Evolutionary conservation across 2,797 vertebrate species (phyloP).

Genomic region (Pangasius larnaudii): DNA sequence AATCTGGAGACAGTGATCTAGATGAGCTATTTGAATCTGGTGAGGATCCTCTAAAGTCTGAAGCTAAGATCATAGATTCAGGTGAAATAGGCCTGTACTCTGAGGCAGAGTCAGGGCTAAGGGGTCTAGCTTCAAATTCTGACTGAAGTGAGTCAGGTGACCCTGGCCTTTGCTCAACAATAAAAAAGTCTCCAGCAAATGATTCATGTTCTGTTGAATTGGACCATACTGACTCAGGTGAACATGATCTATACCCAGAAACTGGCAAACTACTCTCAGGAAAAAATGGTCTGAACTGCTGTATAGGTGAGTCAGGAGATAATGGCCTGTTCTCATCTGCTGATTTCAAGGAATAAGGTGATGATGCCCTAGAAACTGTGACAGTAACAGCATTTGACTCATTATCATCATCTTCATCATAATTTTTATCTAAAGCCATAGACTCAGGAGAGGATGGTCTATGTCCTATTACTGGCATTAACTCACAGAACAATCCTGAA

Average conservation of each 20-base stretch:
- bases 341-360: slow-evolving; percentile 46
- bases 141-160: slow-evolving; percentile 32
- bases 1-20: slow-evolving; percentile 66
- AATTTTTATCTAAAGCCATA: slow-evolving; percentile 56
- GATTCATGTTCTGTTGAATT: slow-evolving; percentile 59
- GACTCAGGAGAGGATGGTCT: slow-evolving; percentile 63
- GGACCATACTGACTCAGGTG: slow-evolving; percentile 59
- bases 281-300: slow-evolving; percentile 31
- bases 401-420: slow-evolving; percentile 32
- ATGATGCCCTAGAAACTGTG: slow-evolving; percentile 36
- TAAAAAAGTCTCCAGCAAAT: slow-evolving; percentile 29
- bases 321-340: slow-evolving; percentile 24
- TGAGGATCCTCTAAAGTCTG: slow-evolving; percentile 50
- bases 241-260: slow-evolving; percentile 51
- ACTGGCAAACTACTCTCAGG: not conserved
- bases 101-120: slow-evolving; percentile 58
- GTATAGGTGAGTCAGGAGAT: slow-evolving; percentile 46
- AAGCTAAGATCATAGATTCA: slow-evolving; percentile 48
- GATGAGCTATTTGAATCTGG: slow-evolving; percentile 51
- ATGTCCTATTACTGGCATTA: slow-evolving; percentile 1
- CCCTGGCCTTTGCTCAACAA: slow-evolving; percentile 47
- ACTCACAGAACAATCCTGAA: slow-evolving; percentile 16
- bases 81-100: slow-evolving; percentile 59
- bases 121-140: slow-evolving; percentile 39
- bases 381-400: slow-evolving; percentile 19